Evolutionary conservation across 2,888 invertebrate species (phyloP), one percentile per base, ranked within the genome.

Genomic region (Palloptera scutellata): DNA sequence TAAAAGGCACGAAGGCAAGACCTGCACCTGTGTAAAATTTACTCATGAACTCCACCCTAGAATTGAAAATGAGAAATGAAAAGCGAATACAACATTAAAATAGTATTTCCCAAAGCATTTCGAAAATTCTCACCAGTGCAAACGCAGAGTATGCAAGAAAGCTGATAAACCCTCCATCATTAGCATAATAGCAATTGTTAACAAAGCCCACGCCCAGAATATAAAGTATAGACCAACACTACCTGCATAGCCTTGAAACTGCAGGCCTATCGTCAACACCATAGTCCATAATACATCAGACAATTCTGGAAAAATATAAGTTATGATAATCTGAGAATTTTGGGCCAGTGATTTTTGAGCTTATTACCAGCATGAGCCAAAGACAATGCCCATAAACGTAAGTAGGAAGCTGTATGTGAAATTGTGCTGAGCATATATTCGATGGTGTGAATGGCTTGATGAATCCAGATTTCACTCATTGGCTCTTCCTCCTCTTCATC

Each of bases 91-190:
- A 54, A 6, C 41, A 9, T 30, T 15, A 48, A n/a, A 15, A 19
- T 12, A 10, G 3, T 9, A 12, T 4, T 30, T 41, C 10, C 12
- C 13, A 20, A 1, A 0, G 13, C 4, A 12, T 57, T 53, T 48
- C 10, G 4, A 48, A 4, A 48, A 11, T n/a, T 71, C 74, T 84
- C 83, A 95, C 97, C 98, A 98, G 86, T 98, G 98, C 79, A 98
- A 89, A 89, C 99, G 95, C 77, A 99, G 89, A 0, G 98, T 98
- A 85, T 99, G 99, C 75, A 99, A 88, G 88, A 99, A 99, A 55
- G 99, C 99, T 13, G 98, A 98, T n/a, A 99, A 88, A 1, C 99
- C 99, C 87, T 99, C 99, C 98, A 99, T 99, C 83, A 98, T 89
- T 72, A 99, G 94, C 74, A 99, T 90, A 84, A 99, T 97, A 77